phyloP scores from a whole-genome alignment of 1,140 invertebrate genomes.

The Achatina immaculata region DNA sequence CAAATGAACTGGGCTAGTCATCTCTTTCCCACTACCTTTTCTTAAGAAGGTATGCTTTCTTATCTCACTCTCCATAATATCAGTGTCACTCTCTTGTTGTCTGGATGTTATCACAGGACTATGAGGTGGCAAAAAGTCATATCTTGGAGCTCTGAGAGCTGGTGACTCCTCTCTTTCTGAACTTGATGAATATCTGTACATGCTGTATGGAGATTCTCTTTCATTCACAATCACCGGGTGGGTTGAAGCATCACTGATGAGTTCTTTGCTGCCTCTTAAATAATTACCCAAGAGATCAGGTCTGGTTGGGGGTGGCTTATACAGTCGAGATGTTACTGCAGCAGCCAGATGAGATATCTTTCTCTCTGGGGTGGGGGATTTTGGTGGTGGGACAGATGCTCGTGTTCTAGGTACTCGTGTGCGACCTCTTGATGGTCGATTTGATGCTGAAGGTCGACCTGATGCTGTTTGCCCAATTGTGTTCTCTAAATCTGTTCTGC shows the following conservation, averaged over 20 bases:
- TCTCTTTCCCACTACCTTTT: slow-evolving; percentile 30
- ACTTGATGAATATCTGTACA: not conserved
- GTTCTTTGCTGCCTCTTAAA: slow-evolving; percentile 40
- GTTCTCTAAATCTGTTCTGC: too few relatives aligned
- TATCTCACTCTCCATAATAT: not conserved
- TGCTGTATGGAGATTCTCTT: not conserved
- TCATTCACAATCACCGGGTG: slow-evolving; percentile 15
- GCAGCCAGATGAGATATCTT: slow-evolving; percentile 51
- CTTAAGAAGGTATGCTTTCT: slow-evolving; percentile 23
- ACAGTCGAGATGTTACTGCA: slow-evolving; percentile 58
- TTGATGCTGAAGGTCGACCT: not conserved
- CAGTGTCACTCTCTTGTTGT: not conserved
- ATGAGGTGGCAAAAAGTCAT: not conserved
- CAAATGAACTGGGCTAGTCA: not conserved
- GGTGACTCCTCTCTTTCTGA: slow-evolving; percentile 23
- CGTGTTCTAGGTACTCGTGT: not conserved
- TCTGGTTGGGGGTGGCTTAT: slow-evolving; percentile 49
- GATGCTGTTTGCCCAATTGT: not conserved
- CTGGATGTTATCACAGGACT: not conserved
- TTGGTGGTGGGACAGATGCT: not conserved
- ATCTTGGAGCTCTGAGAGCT: not conserved
- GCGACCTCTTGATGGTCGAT: slow-evolving; percentile 27
- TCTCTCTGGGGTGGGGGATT: slow-evolving; percentile 30
- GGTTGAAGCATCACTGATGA: slow-evolving; percentile 12
- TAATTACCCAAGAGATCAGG: slow-evolving; percentile 37